Base-by-base conservation (phyloP, 2,797 vertebrate genomes). In the Xerus rutilus region DNA sequence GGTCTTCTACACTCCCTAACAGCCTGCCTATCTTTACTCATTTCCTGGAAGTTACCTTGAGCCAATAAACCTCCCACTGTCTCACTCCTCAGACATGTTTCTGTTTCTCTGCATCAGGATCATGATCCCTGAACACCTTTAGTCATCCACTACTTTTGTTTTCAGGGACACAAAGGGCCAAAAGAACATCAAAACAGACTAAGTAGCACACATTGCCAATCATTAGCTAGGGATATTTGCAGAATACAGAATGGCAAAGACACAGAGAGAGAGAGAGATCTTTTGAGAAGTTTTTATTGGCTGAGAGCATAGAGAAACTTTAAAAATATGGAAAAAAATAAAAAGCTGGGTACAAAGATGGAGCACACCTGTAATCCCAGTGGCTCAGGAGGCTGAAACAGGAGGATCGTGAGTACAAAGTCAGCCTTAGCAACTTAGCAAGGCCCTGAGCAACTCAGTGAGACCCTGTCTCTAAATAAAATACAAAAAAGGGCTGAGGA, bases 221-320 rank as follows among this genome's bases (percentile, higher is more conserved):
- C 57, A 1, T 30, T 45, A 35, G 32, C 65, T 59, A 18, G 74
- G 8, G 13, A 13, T 4, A 3, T 54, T 35, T 59, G 20, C 10
- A 1, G 32, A 6, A n/a, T 18, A 54, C 35, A 54, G 45, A 76
- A 28, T 21, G 17, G 39, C 81, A 94, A 86, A 90, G 57, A 52
- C 21, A 49, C 65, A 23, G 54, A 87, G 77, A 91, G 67, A 81
- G 67, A 81, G 39, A 39, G 39, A 39, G 70, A 39, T 43, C 54
- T 89, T 74, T 18, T 78, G 64, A 76, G 76, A 82, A 13, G 2
- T 47, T 76, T 92, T 79, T 79, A 23, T 79, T 94, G 76, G 2
- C 69, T 73, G 21, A 92, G 64, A 88, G 32, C 43, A 65, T 81
- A 39, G 18, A 30, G 76, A 67, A 96, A 81, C 25, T 93, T 92